Evolutionary conservation across 2,888 invertebrate species (phyloP).

Genomic region (Euplexia lucipara): DNA sequence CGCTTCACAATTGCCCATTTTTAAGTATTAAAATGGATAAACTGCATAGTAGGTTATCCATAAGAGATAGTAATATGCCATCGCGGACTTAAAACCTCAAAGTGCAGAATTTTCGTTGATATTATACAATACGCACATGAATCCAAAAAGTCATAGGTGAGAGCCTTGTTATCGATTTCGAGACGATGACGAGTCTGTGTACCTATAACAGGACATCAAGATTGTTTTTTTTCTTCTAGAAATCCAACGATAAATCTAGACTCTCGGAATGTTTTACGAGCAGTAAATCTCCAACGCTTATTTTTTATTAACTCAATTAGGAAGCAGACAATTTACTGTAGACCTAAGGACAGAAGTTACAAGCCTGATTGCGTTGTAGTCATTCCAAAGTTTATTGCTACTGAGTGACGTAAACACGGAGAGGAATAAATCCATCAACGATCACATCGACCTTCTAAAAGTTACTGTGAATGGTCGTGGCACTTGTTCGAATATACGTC

Average conservation of each 20-base stretch:
- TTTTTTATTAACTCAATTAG: slow-evolving; percentile 59
- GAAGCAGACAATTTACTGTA: slow-evolving; percentile 50
- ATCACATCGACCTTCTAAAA: neutral
- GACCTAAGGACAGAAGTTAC: slow-evolving; percentile 24
- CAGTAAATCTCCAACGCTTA: slow-evolving; percentile 15
- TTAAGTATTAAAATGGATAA: too few species aligned
- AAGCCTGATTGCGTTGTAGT: slow-evolving; percentile 11
- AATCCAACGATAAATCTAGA: slow-evolving; percentile 23
- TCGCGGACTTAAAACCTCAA: too few species aligned
- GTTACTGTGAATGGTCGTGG: neutral
- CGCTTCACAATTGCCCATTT: too few species aligned
- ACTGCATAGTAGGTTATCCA: too few species aligned
- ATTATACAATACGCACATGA: too few species aligned
- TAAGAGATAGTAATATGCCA: too few species aligned
- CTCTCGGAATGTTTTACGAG: slow-evolving; percentile 22
- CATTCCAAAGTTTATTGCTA: slow-evolving; percentile 12
- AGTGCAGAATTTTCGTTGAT: too few species aligned
- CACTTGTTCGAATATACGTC: too few species aligned
- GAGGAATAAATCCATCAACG: neutral
- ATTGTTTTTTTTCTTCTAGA: slow-evolving; percentile 21
- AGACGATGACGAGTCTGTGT: too few species aligned
- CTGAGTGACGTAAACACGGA: neutral
- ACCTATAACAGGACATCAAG: too few species aligned
- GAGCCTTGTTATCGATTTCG: too few species aligned
- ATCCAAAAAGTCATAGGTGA: too few species aligned